Conservation (phyloP, 64 coral and sea anemone species). For the Catalaphyllia jardinei region DNA sequence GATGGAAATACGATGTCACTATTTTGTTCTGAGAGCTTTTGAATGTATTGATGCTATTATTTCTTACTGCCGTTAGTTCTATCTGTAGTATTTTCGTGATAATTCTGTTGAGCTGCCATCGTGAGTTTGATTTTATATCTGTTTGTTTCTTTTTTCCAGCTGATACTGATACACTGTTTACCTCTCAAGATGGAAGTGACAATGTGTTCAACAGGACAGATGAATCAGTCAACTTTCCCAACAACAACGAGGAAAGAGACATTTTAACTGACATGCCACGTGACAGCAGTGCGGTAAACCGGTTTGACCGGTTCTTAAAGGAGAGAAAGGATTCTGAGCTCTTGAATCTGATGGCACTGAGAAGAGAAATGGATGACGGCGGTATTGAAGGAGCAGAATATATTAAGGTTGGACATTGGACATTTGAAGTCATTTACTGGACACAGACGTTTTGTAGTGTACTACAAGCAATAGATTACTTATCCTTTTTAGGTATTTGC, state of each 20-base stretch:
- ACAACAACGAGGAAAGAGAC: not conserved
- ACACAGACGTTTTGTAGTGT: no score
- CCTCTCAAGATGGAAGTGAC: constrained; percentile 22
- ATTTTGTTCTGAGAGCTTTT: no score
- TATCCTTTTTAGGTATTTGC: no score
- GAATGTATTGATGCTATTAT: no score
- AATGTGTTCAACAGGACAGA: constrained; percentile 16
- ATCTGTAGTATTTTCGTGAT: no score
- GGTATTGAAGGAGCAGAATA: not conserved
- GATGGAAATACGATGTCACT: no score
- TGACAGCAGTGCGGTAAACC: constrained; percentile 5
- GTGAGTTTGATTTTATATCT: not conserved
- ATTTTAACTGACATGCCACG: constrained; percentile 42
- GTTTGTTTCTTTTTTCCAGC: not conserved
- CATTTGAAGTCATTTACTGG: no score
- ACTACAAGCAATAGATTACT: no score
- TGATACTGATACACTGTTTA: not conserved
- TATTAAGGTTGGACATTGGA: constrained; percentile 9
- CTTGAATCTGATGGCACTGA: not conserved
- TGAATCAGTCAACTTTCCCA: not conserved
- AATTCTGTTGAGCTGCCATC: no score
- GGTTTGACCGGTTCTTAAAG: constrained; percentile 61
- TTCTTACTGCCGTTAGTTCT: no score
- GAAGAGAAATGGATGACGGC: not conserved
- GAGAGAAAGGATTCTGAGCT: constrained; percentile 67